A percentile compares a stretch with the other conserved stretches of the same genome.
Conservation (phyloP, 2,113 vertebrate genomes). For the Capreolus pygargus region DNA sequence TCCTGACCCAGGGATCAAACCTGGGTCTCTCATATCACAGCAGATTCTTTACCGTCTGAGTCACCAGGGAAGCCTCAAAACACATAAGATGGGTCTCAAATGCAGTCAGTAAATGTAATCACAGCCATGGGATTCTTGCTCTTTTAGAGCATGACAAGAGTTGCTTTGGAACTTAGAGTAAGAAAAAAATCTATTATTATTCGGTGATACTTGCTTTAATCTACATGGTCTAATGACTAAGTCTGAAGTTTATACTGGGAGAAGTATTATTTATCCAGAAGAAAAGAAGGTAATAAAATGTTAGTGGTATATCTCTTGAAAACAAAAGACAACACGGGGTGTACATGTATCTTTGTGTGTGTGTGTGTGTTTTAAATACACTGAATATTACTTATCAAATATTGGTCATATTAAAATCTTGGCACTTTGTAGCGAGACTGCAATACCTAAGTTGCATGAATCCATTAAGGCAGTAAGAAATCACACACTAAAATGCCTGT, state of each 20-base stretch:
- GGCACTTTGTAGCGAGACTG: not conserved
- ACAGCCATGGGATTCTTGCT: conserved; percentile 29
- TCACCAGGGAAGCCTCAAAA: not conserved
- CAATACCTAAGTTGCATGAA: not conserved
- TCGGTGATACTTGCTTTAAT: conserved; percentile 69
- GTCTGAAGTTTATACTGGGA: conserved; percentile 57
- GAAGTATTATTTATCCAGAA: conserved; percentile 67
- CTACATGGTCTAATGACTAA: conserved; percentile 62
- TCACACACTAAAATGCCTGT: not conserved
- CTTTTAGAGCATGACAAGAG: conserved; percentile 43
- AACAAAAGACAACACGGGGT: not conserved
- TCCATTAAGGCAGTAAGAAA: not conserved
- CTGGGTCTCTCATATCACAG: not conserved
- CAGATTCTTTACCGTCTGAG: not conserved
- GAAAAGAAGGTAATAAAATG: conserved; percentile 63
- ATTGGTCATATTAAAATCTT: not conserved
- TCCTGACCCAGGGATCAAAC: not conserved
- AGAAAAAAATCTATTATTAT: conserved; percentile 31
- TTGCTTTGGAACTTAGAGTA: conserved; percentile 70
- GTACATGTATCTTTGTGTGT: not conserved
- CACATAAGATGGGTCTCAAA: not conserved
- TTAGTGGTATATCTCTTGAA: conserved; percentile 3
- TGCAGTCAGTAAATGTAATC: conserved; percentile 54
- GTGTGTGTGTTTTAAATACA: not conserved
- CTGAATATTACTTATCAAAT: not conserved